Percentiles rank a stretch among this genome's conserved stretches.
Conservation (phyloP, 1,140 invertebrate genomes). For the Lutraria rhynchaena region DNA sequence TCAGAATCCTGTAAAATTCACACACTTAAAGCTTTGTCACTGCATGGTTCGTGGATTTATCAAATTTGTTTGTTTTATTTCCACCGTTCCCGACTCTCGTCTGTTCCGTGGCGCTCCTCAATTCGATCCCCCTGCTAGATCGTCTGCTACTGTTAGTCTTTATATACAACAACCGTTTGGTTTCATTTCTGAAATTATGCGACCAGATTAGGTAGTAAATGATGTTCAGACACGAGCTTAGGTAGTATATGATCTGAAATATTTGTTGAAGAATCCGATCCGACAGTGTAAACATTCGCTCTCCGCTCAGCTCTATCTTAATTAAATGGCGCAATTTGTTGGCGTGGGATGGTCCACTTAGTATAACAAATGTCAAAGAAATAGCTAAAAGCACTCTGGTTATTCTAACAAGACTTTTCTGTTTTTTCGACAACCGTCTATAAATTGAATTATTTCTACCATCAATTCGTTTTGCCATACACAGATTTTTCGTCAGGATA, state of each 20-base stretch:
- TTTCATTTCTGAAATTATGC: conserved; percentile 89
- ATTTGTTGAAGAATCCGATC: conserved; percentile 85
- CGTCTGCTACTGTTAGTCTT: not conserved
- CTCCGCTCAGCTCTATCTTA: not conserved
- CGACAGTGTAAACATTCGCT: conserved; percentile 22
- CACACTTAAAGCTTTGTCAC: too few species aligned
- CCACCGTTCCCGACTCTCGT: conserved; percentile 2
- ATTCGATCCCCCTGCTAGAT: conserved; percentile 21
- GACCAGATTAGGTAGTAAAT: conserved; percentile 91
- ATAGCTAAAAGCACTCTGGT: conserved; percentile 92
- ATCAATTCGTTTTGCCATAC: conserved; percentile 20
- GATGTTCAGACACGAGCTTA: conserved; percentile 93
- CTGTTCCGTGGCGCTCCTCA: conserved; percentile 3
- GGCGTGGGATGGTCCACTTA: conserved; percentile 87
- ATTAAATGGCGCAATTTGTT: conserved; percentile 77
- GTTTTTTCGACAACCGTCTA: conserved; percentile 80
- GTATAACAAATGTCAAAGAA: conserved; percentile 89
- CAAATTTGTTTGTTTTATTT: too few species aligned
- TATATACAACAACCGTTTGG: conserved; percentile 33
- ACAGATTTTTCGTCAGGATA: conserved; percentile 87
- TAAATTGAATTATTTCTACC: conserved; percentile 68
- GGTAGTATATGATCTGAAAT: conserved; percentile 87
- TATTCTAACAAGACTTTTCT: conserved; percentile 86
- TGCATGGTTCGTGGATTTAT: too few species aligned
- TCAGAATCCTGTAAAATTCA: too few species aligned